These are phyloP conservation scores for Actinia tenebrosa DNA, from an alignment of 64 coral and sea anemone genomes.

Conservation along the genomic window DNA sequence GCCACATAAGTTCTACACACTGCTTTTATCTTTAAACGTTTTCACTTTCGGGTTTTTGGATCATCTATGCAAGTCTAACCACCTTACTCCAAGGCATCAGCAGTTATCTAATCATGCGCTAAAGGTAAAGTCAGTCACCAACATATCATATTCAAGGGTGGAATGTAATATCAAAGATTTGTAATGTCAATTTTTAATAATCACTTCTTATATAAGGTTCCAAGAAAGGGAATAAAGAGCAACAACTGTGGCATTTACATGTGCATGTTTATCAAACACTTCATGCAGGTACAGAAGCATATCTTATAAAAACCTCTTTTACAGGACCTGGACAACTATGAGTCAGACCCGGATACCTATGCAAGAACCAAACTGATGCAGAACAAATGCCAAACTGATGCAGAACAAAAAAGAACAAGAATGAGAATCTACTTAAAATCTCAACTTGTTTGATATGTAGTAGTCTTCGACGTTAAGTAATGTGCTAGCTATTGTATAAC, in stretches of 20 bases:
- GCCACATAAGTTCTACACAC: background rate
- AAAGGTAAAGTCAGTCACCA: background rate
- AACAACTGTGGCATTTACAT: conserved; percentile 22
- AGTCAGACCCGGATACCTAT: background rate
- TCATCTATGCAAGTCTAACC: background rate
- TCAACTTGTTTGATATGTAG: conserved; percentile 9
- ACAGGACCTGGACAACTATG: background rate
- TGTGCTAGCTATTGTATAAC: background rate
- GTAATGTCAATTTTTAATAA: background rate
- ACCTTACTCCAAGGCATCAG: conserved; percentile 1
- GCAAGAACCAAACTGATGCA: background rate
- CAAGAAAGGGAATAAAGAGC: background rate
- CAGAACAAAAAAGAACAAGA: background rate
- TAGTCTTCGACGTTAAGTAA: background rate
- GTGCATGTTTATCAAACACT: conserved; percentile 4
- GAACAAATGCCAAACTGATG: background rate
- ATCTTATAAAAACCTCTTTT: background rate
- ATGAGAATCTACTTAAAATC: conserved; percentile 5
- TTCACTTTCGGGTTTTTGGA: conserved; percentile 10
- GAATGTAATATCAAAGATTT: background rate
- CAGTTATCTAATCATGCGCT: background rate
- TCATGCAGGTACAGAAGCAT: background rate
- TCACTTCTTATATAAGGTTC: conserved; percentile 3
- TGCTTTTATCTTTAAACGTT: background rate
- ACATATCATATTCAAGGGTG: background rate